A percentile compares a stretch with the other conserved stretches of the same genome.
Conservation (phyloP, 2,888 invertebrate genomes). For the Scaptomyza caliginosa region DNA sequence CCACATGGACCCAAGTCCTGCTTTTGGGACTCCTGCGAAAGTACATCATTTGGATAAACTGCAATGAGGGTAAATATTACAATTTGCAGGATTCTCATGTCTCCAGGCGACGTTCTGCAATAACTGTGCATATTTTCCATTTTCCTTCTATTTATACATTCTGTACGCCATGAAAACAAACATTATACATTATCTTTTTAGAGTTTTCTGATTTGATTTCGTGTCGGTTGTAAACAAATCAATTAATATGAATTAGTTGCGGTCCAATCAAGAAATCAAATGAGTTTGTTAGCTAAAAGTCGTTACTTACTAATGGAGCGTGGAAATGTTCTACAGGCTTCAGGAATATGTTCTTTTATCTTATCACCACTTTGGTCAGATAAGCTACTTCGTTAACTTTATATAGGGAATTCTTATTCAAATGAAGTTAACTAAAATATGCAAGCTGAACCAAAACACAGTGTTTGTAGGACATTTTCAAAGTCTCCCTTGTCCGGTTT, state of each 20-base stretch:
- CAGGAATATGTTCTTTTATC: too few species aligned
- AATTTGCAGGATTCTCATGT: constrained; percentile 58
- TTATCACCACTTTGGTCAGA: too few species aligned
- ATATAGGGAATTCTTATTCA: too few species aligned
- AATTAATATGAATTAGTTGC: constrained; percentile 43
- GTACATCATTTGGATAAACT: constrained; percentile 43
- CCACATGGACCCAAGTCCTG: constrained; percentile 57
- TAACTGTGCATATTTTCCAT: constrained; percentile 39
- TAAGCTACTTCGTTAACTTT: too few species aligned
- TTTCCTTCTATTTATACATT: constrained; percentile 66
- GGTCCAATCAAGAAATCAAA: not conserved
- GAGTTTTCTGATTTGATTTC: not conserved
- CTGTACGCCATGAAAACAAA: constrained; percentile 28
- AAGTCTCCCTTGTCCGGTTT: too few species aligned
- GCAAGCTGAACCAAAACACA: too few species aligned
- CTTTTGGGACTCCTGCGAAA: constrained; percentile 14
- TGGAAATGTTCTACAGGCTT: too few species aligned
- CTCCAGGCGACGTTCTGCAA: constrained; percentile 31
- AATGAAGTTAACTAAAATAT: too few species aligned
- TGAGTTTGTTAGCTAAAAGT: not conserved
- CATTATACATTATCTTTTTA: constrained; percentile 22
- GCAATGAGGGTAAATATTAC: constrained; percentile 52
- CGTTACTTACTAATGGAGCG: not conserved
- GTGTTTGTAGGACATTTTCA: too few species aligned
- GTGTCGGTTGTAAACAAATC: constrained; percentile 37